Conservation (phyloP, 2,113 vertebrate species). For the Etia nguti region DNA sequence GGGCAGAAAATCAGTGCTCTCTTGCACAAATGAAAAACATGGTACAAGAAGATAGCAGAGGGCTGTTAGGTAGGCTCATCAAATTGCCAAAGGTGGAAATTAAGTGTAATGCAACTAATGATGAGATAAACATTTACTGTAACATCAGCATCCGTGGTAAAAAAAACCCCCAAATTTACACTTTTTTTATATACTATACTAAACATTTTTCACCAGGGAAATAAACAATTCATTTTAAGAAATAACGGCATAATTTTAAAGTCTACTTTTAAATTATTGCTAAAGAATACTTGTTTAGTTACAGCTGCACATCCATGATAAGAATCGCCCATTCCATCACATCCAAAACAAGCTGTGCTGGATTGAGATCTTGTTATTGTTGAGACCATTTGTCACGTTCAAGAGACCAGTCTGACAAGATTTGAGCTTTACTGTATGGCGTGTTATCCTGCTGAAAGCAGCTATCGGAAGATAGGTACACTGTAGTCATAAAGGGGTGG, state of each 20-base stretch:
- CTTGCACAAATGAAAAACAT: slow-evolving; percentile 46
- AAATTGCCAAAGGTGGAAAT: not conserved
- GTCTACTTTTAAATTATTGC: not conserved
- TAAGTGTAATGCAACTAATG: not conserved
- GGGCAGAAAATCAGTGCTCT: slow-evolving; percentile 41
- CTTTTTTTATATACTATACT: not conserved
- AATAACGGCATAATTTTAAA: not conserved
- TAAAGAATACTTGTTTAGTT: not conserved
- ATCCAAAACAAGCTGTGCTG: not conserved
- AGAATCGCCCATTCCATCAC: not conserved
- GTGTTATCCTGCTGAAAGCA: not conserved
- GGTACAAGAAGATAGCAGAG: slow-evolving; percentile 8
- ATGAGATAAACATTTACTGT: not conserved
- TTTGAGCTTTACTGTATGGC: not conserved
- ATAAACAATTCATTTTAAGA: not conserved
- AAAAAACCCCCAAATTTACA: not conserved
- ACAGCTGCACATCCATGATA: not conserved
- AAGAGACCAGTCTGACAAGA: not conserved
- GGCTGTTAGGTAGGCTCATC: not conserved
- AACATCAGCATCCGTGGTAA: not conserved
- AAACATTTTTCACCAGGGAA: not conserved
- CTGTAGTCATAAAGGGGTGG: not conserved
- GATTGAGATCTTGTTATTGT: not conserved
- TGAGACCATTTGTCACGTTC: not conserved
- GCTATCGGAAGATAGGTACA: not conserved